Evolutionary conservation across 2,113 vertebrate genomes (phyloP).

Genomic region (Macaca nemestrina): DNA sequence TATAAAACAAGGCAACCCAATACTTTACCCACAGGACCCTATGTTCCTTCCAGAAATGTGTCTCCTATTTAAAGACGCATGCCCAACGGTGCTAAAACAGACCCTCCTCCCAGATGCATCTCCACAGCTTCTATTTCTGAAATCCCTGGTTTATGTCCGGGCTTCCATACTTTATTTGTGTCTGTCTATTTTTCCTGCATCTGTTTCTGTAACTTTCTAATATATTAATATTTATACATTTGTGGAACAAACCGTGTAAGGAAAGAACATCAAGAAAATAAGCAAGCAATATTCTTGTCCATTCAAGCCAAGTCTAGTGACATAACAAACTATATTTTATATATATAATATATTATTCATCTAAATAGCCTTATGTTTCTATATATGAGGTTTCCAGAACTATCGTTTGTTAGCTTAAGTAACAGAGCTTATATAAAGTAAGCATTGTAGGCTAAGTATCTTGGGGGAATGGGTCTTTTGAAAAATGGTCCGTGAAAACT

Average conservation of each 20-base stretch:
- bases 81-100: constrained; percentile 47
- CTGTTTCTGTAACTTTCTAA: constrained; percentile 27
- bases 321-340: not conserved
- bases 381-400: not conserved
- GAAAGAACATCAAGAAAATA: not conserved
- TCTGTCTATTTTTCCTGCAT: constrained; percentile 15
- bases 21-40: constrained; percentile 33
- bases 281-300: not conserved
- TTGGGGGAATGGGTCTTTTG: not conserved
- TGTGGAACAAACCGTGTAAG: not conserved
- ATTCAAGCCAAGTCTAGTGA: not conserved
- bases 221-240: not conserved
- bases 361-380: not conserved
- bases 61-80: constrained; percentile 64
- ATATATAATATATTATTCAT: not conserved
- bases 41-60: constrained; percentile 65
- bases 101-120: constrained; percentile 46
- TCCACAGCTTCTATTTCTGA: constrained; percentile 56
- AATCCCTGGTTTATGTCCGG: constrained; percentile 46
- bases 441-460: not conserved
- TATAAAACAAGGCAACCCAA: constrained; percentile 31
- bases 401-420: not conserved
- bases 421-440: not conserved
- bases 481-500: not conserved
- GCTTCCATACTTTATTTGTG: constrained; percentile 60